These are phyloP conservation scores for Alauda arvensis DNA, from an alignment of 2,797 vertebrate genomes.

Conservation along the genomic window DNA sequence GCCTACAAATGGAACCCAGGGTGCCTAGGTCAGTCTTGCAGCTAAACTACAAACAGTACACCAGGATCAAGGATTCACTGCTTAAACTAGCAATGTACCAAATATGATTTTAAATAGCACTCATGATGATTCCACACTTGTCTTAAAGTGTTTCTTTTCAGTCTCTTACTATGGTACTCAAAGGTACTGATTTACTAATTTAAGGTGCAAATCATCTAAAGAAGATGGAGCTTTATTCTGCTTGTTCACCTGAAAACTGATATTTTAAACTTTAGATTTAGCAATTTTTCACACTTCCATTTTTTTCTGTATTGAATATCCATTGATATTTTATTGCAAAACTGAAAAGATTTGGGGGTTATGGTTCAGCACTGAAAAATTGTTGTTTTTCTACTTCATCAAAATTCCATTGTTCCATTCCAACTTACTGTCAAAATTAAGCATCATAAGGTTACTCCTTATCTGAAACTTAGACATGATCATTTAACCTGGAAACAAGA, in stretches of 20 bases:
- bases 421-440: background rate
- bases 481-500: background rate
- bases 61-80: background rate
- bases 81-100: background rate
- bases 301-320: background rate
- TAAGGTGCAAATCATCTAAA: background rate
- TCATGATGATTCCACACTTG: background rate
- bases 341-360: background rate
- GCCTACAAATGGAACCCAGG: accelerated
- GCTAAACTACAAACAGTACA: background rate
- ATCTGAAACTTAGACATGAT: background rate
- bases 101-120: background rate
- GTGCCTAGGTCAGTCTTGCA: background rate
- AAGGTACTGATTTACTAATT: accelerated
- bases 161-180: background rate
- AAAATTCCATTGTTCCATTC: background rate
- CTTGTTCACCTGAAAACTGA: background rate
- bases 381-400: background rate
- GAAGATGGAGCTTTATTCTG: background rate
- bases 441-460: background rate
- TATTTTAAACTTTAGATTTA: background rate
- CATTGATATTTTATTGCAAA: background rate
- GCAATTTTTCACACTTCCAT: background rate
- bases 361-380: background rate
- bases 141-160: background rate